phyloP scores from a whole-genome alignment of 2,113 vertebrate genomes.

The Vanacampus margaritifer region DNA sequence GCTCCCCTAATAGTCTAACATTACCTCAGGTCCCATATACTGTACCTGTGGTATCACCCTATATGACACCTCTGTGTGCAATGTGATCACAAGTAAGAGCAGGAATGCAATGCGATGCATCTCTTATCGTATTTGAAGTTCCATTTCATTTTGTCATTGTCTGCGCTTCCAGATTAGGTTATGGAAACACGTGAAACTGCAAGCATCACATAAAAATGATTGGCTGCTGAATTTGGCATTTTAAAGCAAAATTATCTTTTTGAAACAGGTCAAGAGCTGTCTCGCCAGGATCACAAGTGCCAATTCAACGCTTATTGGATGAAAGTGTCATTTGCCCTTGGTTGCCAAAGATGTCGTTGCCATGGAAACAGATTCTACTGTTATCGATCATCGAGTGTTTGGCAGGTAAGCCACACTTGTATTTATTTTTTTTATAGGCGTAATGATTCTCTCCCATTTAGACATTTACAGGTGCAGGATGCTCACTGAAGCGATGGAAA shows the following conservation, averaged over 20 bases:
- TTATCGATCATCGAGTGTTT: conserved; percentile 83
- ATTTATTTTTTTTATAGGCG: conserved; percentile 36
- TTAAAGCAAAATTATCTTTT: conserved; percentile 34
- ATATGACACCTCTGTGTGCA: conserved; percentile 43
- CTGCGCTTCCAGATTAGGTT: background rate
- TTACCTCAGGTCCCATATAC: conserved; percentile 42
- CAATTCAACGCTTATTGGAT: conserved; percentile 71
- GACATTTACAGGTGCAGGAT: conserved; percentile 51
- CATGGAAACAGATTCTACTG: conserved; percentile 88
- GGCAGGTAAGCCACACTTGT: conserved; percentile 77
- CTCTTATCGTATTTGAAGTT: conserved; percentile 4
- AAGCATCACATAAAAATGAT: conserved; percentile 4
- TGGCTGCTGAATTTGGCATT: conserved; percentile 24
- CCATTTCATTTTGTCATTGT: background rate
- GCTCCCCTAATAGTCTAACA: conserved; percentile 61
- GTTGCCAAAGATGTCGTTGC: conserved; percentile 86
- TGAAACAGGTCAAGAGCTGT: conserved; percentile 79
- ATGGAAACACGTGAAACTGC: conserved; percentile 6
- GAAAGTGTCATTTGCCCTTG: conserved; percentile 71
- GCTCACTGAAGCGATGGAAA: conserved; percentile 35
- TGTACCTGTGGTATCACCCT: conserved; percentile 45
- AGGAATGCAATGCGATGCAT: conserved; percentile 13
- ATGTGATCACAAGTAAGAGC: background rate
- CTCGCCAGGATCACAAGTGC: conserved; percentile 59
- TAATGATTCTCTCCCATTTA: conserved; percentile 55